Conservation (phyloP, 2,113 vertebrate species). For the Pardalotus punctatus region DNA sequence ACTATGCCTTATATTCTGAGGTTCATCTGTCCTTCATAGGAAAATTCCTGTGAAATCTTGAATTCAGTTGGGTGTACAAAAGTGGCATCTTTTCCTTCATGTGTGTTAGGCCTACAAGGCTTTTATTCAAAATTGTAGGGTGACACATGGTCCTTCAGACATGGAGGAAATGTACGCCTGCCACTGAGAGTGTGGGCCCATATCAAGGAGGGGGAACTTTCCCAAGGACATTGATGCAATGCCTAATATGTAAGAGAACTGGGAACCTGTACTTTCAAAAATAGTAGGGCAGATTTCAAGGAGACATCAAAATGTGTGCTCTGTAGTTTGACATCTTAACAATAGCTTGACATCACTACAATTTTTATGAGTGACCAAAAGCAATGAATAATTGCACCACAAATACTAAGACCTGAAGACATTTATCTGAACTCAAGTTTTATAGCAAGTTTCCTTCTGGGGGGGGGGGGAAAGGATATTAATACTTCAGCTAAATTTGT, state of each 20-base stretch:
- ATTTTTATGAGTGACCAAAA: not conserved
- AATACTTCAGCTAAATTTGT: slow-evolving; percentile 26
- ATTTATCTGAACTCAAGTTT: not conserved
- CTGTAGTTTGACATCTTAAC: not conserved
- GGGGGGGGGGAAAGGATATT: not conserved
- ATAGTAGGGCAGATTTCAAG: not conserved
- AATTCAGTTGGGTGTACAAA: not conserved
- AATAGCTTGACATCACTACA: not conserved
- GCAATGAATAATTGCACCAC: not conserved
- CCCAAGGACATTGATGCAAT: not conserved
- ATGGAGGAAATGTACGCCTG: not conserved
- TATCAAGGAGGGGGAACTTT: not conserved
- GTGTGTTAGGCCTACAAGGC: not conserved
- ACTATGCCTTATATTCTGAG: not conserved
- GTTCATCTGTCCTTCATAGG: not conserved
- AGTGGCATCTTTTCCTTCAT: not conserved
- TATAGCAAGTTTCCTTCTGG: not conserved
- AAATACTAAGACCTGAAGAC: not conserved
- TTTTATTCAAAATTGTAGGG: not conserved
- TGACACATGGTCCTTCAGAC: not conserved
- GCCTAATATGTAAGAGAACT: not conserved
- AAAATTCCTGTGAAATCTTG: not conserved
- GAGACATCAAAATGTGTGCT: not conserved
- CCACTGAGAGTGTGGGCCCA: not conserved
- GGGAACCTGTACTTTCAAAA: not conserved